Conservation (phyloP, 37 sponge, comb jelly and placozoan species). For the Ephydatia muelleri region DNA sequence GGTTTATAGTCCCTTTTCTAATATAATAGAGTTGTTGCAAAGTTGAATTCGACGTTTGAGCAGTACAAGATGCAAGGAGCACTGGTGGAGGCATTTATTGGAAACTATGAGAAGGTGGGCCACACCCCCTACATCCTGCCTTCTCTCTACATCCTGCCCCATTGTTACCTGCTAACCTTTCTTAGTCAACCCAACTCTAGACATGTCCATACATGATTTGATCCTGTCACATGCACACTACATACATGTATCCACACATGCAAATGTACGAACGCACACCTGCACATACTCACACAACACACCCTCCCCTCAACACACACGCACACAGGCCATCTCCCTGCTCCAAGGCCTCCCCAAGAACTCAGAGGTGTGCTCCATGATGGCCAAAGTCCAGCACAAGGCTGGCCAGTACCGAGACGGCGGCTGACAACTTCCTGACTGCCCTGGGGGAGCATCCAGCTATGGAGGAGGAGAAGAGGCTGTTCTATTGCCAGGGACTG, state of each 20-base stretch:
- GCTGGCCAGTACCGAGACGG: conserved; percentile 47
- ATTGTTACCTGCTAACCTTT: too few species aligned
- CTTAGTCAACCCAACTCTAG: too few species aligned
- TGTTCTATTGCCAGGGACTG: neutral
- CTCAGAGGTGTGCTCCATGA: conserved; percentile 28
- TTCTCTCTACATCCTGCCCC: neutral
- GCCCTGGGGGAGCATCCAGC: conserved; percentile 33
- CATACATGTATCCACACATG: neutral
- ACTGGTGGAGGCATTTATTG: conserved; percentile 83
- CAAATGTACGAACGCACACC: too few species aligned
- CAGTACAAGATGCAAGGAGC: conserved; percentile 54
- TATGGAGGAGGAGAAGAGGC: neutral
- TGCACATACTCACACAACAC: too few species aligned
- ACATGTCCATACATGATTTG: too few species aligned
- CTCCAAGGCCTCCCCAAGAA: conserved; percentile 11
- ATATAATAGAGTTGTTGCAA: conserved; percentile 33
- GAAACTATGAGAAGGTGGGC: conserved; percentile 72
- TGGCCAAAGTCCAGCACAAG: conserved; percentile 76
- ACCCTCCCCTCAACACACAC: neutral
- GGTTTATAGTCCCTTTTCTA: neutral
- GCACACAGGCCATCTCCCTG: conserved; percentile 9
- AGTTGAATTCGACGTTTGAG: conserved; percentile 30
- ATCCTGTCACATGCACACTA: neutral
- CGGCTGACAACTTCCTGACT: conserved; percentile 60
- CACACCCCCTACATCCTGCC: neutral